Base-by-base conservation (phyloP, 2,797 vertebrate species). In the Schizopygopsis pylzovi region DNA sequence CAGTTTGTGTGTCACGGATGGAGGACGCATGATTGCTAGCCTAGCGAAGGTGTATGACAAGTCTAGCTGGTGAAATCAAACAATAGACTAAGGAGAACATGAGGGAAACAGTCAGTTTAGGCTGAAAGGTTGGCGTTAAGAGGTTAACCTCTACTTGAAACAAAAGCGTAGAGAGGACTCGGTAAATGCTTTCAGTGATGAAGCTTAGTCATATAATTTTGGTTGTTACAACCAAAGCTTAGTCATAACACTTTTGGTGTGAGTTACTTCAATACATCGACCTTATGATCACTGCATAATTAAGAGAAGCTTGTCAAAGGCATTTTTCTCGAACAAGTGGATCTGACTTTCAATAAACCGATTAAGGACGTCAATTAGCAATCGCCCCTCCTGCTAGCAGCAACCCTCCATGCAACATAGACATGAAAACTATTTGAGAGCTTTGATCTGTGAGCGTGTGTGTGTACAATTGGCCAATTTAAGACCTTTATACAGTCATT, bases 301-400 rank as follows among this genome's bases (percentile, higher is more conserved):
- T 37, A 71, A 67, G 47, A 12, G 71, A 88, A 52, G 68, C 78
- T 61, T n/a, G 79, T 82, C 75, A 72, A 83, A 81, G 43, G 72
- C 37, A 52, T 75, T 79, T 79, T 65, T 56, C 71, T 68, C 45
- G 22, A 52, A 73, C 56, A 47, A 61, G 84, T 78, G 65, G 45
- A 72, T 81, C 65, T 47, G 71, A 83, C 63, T 63, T 88, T 82
- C 79, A 79, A 45, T 84, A 82, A 81, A 82, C n/a, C n/a, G n/a
- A n/a, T n/a, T n/a, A n/a, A n/a, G n/a, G n/a, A n/a, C 10, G 18
- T 43, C 73, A 78, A 86, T 88, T 86, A 88, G 47, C 86, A 84
- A 75, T 79, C 39, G 0, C 12, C 33, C 61, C 79, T 84, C 77
- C 71, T 16, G 72, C 84, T 75, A 79, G 39, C 47, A 20, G n/a